Conservation (phyloP, 2,888 invertebrate species). For the Biston betularia region DNA sequence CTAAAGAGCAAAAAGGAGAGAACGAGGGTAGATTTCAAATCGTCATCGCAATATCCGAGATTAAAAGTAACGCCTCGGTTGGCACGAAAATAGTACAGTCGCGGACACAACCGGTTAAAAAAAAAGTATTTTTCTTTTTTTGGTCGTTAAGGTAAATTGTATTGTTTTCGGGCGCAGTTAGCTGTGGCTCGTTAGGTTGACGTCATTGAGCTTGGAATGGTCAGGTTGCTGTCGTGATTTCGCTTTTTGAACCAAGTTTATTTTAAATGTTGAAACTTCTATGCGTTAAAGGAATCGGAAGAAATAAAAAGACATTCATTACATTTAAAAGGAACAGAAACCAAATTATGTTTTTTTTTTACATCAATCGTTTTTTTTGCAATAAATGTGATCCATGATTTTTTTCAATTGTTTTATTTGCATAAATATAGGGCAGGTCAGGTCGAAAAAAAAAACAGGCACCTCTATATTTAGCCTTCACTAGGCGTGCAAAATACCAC, state of each 20-base stretch:
- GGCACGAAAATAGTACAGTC: constrained; percentile 63
- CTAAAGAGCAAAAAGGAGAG: constrained; percentile 36
- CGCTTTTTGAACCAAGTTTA: constrained; percentile 10
- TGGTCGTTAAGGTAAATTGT: constrained; percentile 28
- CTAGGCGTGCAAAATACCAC: too few relatives aligned
- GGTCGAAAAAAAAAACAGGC: too few relatives aligned
- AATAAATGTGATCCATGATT: too few relatives aligned
- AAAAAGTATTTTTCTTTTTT: constrained; percentile 11
- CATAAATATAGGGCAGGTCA: too few relatives aligned
- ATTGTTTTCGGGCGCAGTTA: constrained; percentile 34
- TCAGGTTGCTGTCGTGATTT: constrained; percentile 25
- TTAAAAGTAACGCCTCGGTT: constrained; percentile 82
- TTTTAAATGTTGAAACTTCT: background rate
- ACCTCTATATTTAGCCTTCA: too few relatives aligned
- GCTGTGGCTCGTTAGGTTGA: constrained; percentile 24
- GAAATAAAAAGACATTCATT: too few relatives aligned
- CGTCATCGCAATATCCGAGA: constrained; percentile 81
- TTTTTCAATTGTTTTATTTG: too few relatives aligned
- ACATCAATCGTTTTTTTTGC: too few relatives aligned
- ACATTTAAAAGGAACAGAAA: too few relatives aligned
- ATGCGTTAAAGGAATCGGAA: too few relatives aligned
- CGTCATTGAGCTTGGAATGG: constrained; percentile 20
- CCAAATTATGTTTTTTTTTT: too few relatives aligned
- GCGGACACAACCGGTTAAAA: constrained; percentile 27
- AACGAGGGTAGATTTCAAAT: constrained; percentile 62